phyloP scores from a whole-genome alignment of 1,140 invertebrate species.

The Ips typographus region DNA sequence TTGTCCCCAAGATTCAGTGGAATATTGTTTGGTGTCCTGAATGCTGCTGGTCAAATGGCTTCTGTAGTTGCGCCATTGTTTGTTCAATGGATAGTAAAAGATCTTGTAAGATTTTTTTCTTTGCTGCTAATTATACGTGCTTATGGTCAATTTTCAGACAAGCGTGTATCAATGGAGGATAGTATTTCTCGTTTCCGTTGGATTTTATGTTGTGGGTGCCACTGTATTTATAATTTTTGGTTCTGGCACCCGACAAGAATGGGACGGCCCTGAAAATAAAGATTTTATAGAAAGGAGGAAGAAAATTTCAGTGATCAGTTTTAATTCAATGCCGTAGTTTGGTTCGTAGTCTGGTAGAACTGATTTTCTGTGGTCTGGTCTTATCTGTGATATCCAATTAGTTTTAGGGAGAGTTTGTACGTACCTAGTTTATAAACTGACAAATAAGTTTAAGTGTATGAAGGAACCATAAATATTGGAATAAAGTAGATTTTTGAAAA shows the following conservation, averaged over 20 bases:
- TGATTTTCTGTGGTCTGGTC: too few species aligned
- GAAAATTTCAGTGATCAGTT: background rate
- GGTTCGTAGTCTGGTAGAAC: background rate
- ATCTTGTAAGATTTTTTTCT: slow-evolving; percentile 55
- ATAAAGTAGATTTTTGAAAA: too few species aligned
- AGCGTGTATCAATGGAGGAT: slow-evolving; percentile 13
- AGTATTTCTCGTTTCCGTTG: slow-evolving; percentile 17
- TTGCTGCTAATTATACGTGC: background rate
- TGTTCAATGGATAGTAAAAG: slow-evolving; percentile 63
- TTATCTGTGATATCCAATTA: too few species aligned
- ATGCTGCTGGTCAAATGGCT: slow-evolving; percentile 67
- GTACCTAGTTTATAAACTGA: too few species aligned
- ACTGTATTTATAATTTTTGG: slow-evolving; percentile 18
- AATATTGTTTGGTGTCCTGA: slow-evolving; percentile 55
- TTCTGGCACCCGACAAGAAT: slow-evolving; percentile 18
- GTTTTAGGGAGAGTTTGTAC: too few species aligned
- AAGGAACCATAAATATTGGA: too few species aligned
- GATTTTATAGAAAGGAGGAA: background rate
- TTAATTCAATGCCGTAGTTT: background rate
- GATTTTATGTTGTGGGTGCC: background rate
- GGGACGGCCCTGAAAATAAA: slow-evolving; percentile 25
- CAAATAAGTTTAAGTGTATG: too few species aligned
- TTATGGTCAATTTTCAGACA: slow-evolving; percentile 8
- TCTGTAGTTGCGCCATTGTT: slow-evolving; percentile 70
- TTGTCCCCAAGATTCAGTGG: slow-evolving; percentile 30